A percentile compares a stretch with the other conserved stretches of the same genome.
Conservation (phyloP, 2,888 invertebrate species). For the Gymnocheta viridis region DNA sequence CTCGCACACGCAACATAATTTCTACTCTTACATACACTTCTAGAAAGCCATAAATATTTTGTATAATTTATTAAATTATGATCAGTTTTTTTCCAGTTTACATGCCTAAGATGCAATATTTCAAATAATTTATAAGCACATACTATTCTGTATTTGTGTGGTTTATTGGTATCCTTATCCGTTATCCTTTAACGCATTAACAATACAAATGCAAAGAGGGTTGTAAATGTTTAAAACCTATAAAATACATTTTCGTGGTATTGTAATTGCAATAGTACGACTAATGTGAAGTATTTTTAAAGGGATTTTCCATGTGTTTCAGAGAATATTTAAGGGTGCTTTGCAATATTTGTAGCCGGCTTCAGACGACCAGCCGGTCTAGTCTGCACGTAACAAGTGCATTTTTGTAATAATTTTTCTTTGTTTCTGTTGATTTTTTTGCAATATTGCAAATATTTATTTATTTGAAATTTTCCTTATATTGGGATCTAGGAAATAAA, state of each 20-base stretch:
- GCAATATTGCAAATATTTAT: constrained; percentile 67
- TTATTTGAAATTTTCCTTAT: constrained; percentile 26
- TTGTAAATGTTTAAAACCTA: constrained; percentile 44
- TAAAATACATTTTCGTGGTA: constrained; percentile 58
- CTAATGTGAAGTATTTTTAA: constrained; percentile 25
- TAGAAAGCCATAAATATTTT: constrained; percentile 72
- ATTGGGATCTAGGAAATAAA: constrained; percentile 33
- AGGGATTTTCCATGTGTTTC: constrained; percentile 44
- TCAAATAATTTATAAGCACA: constrained; percentile 8
- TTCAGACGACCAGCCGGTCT: not conserved
- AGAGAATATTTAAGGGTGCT: constrained; percentile 26
- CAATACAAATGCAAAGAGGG: constrained; percentile 15
- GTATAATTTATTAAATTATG: constrained; percentile 73
- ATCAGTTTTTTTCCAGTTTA: constrained; percentile 37
- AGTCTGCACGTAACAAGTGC: constrained; percentile 63
- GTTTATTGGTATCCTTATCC: constrained; percentile 40
- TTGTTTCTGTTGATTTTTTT: constrained; percentile 21
- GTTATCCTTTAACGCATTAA: constrained; percentile 24
- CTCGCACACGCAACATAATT: constrained; percentile 5
- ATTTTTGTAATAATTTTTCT: constrained; percentile 54
- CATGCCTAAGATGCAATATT: constrained; percentile 51
- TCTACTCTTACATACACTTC: constrained; percentile 2
- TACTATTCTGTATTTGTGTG: constrained; percentile 27
- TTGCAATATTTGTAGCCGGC: not conserved
- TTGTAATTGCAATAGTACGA: constrained; percentile 34